phyloP scores from a whole-genome alignment of 2,888 invertebrate genomes.

The Tolmerus cingulatus region DNA sequence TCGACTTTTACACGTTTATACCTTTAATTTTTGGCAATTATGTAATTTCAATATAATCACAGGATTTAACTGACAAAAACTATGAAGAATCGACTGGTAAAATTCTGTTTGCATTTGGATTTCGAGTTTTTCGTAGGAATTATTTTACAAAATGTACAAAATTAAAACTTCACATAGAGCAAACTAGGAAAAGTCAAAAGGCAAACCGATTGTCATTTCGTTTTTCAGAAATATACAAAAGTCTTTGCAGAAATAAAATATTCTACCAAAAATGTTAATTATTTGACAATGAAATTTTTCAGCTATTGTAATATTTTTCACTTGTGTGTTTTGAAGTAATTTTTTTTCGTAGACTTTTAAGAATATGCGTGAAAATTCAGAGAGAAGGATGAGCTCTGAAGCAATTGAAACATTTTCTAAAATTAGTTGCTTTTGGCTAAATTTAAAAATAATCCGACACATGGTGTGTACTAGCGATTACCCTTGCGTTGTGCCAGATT shows the following conservation, averaged over 20 bases:
- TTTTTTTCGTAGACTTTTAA: not conserved
- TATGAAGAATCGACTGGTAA: not conserved
- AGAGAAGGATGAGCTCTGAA: not conserved
- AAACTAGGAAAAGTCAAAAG: too few species aligned
- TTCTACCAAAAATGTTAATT: too few species aligned
- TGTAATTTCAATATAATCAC: not conserved
- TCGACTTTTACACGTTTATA: too few species aligned
- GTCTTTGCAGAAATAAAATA: not conserved
- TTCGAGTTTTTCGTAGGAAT: not conserved
- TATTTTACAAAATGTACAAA: not conserved
- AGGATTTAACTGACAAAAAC: not conserved
- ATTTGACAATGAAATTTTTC: not conserved
- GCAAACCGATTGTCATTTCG: too few species aligned
- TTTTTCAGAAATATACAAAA: too few species aligned
- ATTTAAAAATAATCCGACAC: constrained; percentile 16
- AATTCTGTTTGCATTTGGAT: not conserved
- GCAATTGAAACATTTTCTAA: constrained; percentile 1
- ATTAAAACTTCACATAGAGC: too few species aligned
- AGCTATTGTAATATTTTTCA: not conserved
- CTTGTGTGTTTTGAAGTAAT: not conserved
- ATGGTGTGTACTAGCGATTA: not conserved
- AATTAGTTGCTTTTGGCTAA: not conserved
- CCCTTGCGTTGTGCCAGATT: not conserved
- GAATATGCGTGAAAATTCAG: not conserved
- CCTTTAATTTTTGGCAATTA: too few species aligned